Base-by-base conservation (phyloP, 2,888 invertebrate species). In the Heliconius hortense region DNA sequence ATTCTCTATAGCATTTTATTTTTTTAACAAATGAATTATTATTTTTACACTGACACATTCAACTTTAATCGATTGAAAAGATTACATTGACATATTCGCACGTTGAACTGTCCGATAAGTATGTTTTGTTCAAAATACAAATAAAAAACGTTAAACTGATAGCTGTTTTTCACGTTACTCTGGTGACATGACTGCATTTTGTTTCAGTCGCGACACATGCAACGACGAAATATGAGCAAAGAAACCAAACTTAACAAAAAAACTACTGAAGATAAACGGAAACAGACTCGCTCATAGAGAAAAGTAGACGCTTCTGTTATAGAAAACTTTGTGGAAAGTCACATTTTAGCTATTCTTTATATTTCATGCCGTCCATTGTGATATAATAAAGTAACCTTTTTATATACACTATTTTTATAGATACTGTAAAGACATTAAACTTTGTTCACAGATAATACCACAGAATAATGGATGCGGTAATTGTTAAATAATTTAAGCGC, bases 231-330 rank as follows among this genome's bases (percentile, higher is more conserved):
- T 89, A 89, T 88, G 85, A 89, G 88, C 89, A 89, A 89, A 88
- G 85, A 86, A 89, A 89, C 84, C 84, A 89, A 88, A 87, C 86
- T 72, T 89, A 89, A 89, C 90, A 90, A 92, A 90, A 90, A 84
- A 85, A 89, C 84, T 86, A 87, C 87, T 87, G 88, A 90, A 91
- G 91, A 92, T 92, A 92, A 92, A 90, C 91, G 90, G 90, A 92
- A 92, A 89, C 90, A 88, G 90, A 88, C 88, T 85, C 88, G 89
- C 88, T 91, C 90, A 89, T 89, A 90, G 89, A 91, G 90, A 91
- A 92, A 91, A 90, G 88, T 89, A 89, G 86, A 88, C 87, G 87
- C 84, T 86, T 84, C 84, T 86, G 87, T 87, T 84, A 88, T 87
- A 88, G 88, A 88, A 90, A 93, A 92, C 88, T 91, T 92, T 85